Percentiles rank a stretch among this genome's conserved stretches.
These are phyloP conservation scores for Herpetotheres cachinnans DNA, from an alignment of 2,113 vertebrate genomes.

Conservation along the genomic window DNA sequence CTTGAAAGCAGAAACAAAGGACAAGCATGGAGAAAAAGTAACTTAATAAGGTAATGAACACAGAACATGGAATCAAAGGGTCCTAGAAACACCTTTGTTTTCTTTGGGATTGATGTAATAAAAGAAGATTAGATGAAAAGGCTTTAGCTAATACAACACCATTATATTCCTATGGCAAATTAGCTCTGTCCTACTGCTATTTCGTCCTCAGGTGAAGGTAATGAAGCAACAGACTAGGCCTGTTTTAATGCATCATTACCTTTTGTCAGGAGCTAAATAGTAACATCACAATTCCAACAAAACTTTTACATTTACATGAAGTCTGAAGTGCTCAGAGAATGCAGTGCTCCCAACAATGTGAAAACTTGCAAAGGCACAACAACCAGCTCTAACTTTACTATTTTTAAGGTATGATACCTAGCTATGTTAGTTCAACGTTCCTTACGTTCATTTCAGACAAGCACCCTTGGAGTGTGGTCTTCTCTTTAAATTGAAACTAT, in stretches of 20 bases:
- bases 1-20: slow-evolving; percentile 34
- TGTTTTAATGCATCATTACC: neutral
- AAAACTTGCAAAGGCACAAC: neutral
- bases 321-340: neutral
- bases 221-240: neutral
- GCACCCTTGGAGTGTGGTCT: slow-evolving; percentile 69
- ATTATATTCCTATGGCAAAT: neutral
- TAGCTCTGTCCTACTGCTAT: neutral
- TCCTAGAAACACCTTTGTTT: neutral
- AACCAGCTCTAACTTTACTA: neutral
- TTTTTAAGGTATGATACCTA: neutral
- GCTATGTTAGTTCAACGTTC: neutral
- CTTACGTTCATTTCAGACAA: slow-evolving; percentile 24
- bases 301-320: neutral
- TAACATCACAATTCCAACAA: neutral
- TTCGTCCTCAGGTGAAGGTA: neutral
- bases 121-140: neutral
- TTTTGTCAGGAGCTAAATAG: neutral
- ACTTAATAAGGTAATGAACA: neutral
- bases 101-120: neutral
- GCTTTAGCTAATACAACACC: neutral
- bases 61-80: neutral
- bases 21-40: neutral
- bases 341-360: fast-evolving
- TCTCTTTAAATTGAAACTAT: slow-evolving; percentile 77